These are phyloP conservation scores for Gambelia wislizenii DNA, from an alignment of 2,797 vertebrate species.

Conservation along the genomic window DNA sequence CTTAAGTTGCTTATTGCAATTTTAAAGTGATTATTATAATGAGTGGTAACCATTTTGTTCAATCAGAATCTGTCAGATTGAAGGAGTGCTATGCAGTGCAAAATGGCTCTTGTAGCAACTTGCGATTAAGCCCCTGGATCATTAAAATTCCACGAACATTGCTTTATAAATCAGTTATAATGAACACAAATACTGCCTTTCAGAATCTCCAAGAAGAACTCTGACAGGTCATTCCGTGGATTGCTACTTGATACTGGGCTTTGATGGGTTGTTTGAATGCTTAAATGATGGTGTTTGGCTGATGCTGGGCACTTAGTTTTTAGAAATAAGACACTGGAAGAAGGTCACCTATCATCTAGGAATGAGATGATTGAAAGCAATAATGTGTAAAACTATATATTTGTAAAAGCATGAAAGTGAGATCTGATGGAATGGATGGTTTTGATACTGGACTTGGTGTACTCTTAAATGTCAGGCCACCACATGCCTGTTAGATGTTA, in stretches of 20 bases:
- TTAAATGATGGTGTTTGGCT: conserved; percentile 4
- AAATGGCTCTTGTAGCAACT: conserved; percentile 11
- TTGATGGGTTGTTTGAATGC: background rate
- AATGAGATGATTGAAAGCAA: background rate
- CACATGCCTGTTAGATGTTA: background rate
- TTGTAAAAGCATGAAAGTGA: background rate
- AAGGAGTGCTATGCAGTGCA: background rate
- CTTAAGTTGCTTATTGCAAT: background rate
- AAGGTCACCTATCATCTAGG: background rate
- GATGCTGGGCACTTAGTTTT: background rate
- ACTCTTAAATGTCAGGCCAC: background rate
- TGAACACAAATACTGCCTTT: conserved; percentile 13
- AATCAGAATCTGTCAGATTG: background rate
- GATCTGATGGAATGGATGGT: background rate
- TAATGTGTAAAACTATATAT: conserved; percentile 5
- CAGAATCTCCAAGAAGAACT: conserved; percentile 6
- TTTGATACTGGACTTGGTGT: background rate
- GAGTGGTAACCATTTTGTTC: background rate
- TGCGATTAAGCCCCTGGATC: conserved; percentile 5
- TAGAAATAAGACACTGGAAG: background rate
- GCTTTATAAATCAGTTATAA: background rate
- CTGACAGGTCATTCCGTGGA: conserved; percentile 34
- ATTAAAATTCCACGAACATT: background rate
- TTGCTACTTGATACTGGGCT: background rate
- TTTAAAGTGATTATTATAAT: background rate